phyloP scores from a whole-genome alignment of 2,797 vertebrate genomes.

The Acrossocheilus wenchowensis region DNA sequence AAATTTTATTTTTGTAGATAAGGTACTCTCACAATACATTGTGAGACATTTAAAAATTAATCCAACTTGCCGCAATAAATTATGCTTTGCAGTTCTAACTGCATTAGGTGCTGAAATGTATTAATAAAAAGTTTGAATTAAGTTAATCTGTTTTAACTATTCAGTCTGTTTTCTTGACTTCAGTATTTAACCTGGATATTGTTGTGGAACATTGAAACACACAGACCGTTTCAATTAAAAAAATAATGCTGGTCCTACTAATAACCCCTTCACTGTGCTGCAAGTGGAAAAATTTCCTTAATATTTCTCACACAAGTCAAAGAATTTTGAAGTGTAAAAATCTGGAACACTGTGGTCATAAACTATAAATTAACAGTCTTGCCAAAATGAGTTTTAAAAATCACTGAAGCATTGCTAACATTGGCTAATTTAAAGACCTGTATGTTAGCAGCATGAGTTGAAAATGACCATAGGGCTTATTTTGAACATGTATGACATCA shows the following conservation, averaged over 20 bases:
- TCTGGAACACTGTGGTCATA: neutral
- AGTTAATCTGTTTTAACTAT: neutral
- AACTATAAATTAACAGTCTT: neutral
- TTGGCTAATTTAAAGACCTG: neutral
- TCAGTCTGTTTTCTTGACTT: neutral
- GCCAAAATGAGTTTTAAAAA: conserved; percentile 24
- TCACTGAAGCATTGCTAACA: conserved; percentile 15
- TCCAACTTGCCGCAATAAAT: neutral
- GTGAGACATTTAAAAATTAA: neutral
- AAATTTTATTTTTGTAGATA: neutral
- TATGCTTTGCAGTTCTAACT: neutral
- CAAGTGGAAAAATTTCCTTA: conserved; percentile 18
- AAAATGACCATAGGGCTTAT: neutral
- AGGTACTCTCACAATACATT: neutral
- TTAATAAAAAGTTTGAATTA: neutral
- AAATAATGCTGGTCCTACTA: neutral
- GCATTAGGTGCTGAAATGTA: neutral
- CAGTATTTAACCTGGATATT: conserved; percentile 18
- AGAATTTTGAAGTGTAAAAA: conserved; percentile 1
- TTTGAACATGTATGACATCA: conserved; percentile 26
- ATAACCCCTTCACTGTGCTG: neutral
- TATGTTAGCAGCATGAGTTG: neutral
- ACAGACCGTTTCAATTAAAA: conserved; percentile 18
- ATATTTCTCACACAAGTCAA: conserved; percentile 10
- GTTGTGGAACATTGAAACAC: neutral